Evolutionary conservation across 2,797 vertebrate species (phyloP), one percentile per base, ranked within the genome.

Genomic region (Aldrovandia affinis): DNA sequence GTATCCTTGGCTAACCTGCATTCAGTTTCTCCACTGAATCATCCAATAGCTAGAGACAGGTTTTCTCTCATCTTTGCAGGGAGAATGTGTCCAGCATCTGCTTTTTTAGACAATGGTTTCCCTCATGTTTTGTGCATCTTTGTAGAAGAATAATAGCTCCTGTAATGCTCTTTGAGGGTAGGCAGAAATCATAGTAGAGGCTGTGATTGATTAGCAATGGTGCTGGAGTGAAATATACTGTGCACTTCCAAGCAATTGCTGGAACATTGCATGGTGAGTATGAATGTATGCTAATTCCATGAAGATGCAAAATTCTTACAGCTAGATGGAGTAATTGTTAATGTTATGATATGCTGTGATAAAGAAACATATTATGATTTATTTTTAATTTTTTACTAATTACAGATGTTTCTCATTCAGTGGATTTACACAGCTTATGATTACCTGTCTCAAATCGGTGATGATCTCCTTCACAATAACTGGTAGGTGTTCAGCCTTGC

Each of bases 391-490:
- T n/a, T 79, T 28, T 15, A 9, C 5, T 57, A 9, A 81, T 44
- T 0, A 50, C 87, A 99, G 98, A 94, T 98, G 83, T 98, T 99
- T 92, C 90, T 99, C 22, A 94, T 99, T 81, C 95, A 97, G 85
- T 99, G 98, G 98, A 88, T 99, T 88, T 96, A 96, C 86, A 94
- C 96, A 0, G 93, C 91, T 0, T 92, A 93, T 22, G 96, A 97
- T 87, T 99, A 97, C 86, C 85, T 97, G 86, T 93, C 95, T 0
- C 97, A 97, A 91, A 95, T 95, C 88, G 95, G 97, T 84, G 97
- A 98, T 84, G 96, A 96, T 89, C 89, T 98, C 80, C 96, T 99
- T 75, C 97, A 98, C 88, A 98, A 96, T 91, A 99, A 99, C 93
- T 99, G 98, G 98, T 98, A 94, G 0, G 90, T 88, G 18, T 54